Evolutionary conservation across 2,797 vertebrate species (phyloP).

Genomic region (Pampus argenteus): DNA sequence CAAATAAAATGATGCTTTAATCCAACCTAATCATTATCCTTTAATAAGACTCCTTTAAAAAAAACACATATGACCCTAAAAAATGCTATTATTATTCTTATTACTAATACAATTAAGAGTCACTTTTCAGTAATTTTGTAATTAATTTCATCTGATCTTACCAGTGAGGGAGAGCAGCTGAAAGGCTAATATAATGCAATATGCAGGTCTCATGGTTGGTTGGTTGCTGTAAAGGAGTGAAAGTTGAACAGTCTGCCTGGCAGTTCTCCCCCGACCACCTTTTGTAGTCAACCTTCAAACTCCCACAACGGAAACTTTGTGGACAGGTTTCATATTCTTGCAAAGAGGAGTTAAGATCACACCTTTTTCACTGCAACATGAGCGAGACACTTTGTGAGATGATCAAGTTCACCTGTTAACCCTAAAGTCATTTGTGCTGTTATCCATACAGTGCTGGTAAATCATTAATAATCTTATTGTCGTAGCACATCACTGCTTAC

Average conservation of each 20-base stretch:
- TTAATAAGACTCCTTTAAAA: too few relatives aligned
- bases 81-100: too few relatives aligned
- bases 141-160: slow-evolving; percentile 37
- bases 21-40: too few relatives aligned
- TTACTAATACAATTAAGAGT: too few relatives aligned
- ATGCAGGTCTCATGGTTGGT: slow-evolving; percentile 36
- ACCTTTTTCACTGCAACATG: slow-evolving; percentile 1
- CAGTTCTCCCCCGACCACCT: not conserved
- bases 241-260: not conserved
- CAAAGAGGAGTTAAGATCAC: not conserved
- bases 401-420: not conserved
- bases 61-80: not conserved
- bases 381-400: not conserved
- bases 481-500: not conserved
- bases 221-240: not conserved
- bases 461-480: not conserved
- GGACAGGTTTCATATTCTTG: slow-evolving; percentile 22
- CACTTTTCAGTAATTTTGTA: not conserved
- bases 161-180: slow-evolving; percentile 57
- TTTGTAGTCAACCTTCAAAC: slow-evolving; percentile 16
- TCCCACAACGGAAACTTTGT: slow-evolving; percentile 51
- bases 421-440: not conserved
- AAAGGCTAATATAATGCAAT: slow-evolving; percentile 27
- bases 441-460: not conserved
- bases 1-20: not conserved